Conservation (phyloP, 2,797 vertebrate species). For the Cyclura pinguis region DNA sequence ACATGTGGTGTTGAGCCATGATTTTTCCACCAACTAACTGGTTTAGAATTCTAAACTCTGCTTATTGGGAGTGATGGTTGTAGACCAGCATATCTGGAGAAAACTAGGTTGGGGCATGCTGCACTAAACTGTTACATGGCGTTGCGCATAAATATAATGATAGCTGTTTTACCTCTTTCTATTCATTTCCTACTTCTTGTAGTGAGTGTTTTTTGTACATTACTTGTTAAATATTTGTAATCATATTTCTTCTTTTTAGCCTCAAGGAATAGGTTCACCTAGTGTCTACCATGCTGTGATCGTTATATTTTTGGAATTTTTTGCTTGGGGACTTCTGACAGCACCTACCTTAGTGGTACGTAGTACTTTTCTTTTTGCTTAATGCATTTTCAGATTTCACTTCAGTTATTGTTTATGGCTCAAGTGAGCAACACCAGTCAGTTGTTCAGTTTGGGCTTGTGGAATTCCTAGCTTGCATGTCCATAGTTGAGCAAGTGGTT, state of each 20-base stretch:
- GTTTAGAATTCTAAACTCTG: background rate
- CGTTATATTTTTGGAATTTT: slow-evolving; percentile 99
- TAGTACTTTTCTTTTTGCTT: slow-evolving; percentile 42
- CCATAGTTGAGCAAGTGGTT: background rate
- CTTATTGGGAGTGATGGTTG: too few relatives aligned
- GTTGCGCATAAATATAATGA: background rate
- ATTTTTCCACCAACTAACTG: background rate
- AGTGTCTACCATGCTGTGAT: slow-evolving; percentile 94
- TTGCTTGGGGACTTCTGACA: slow-evolving; percentile 95
- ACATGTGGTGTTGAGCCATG: background rate
- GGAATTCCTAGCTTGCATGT: background rate
- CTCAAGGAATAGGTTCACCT: slow-evolving; percentile 88
- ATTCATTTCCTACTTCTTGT: background rate
- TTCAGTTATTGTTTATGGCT: background rate
- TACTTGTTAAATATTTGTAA: background rate
- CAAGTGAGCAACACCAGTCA: background rate
- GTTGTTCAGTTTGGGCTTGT: background rate
- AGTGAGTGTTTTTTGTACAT: background rate
- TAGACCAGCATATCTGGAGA: background rate
- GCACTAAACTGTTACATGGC: background rate
- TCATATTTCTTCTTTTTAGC: slow-evolving; percentile 72
- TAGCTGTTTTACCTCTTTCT: background rate
- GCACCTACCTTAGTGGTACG: slow-evolving; percentile 94
- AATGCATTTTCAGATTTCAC: background rate
- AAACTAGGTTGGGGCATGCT: background rate